Base-by-base conservation (phyloP, 2,113 vertebrate genomes). In the Tachysurus vachellii region DNA sequence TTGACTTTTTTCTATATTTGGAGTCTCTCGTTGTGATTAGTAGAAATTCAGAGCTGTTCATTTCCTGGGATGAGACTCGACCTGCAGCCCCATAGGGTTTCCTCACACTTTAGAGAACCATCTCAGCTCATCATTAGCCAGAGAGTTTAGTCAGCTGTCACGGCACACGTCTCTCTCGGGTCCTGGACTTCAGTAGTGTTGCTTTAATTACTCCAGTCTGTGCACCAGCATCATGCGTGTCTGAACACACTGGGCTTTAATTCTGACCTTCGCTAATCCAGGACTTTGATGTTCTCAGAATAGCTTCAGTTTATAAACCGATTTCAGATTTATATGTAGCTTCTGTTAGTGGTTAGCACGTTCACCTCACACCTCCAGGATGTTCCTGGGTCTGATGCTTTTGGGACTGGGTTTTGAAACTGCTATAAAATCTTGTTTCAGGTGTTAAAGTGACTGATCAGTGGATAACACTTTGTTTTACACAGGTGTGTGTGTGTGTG, bases 131-230 rank as follows among this genome's bases (percentile, higher is more conserved):
- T 76, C 62, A 85, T 70, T 53, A 70, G 42, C 84, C 54, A 13
- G 50, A 77, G 84, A 31, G 54, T 68, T 85, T 28, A 85, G 36
- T 85, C 56, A 77, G 84, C 70, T 77, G 56, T 85, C 56, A 19
- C 9, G 26, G 13, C 42, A 61, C 83, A 75, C 53, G 23, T 23
- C 36, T 59, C 54, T 85, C 21, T 10, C 1, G 70, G 36, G 31
- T 19, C 26, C 16, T 50, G 36, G 28, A 23, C 36, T 7, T 21
- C 50, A 14, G 44, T 26, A 50, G 36, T 5, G 10, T 28, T 3
- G 19, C 26, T 62, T 77, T 76, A 85, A 85, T 85, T 50, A 85
- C 71, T 50, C 21, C 57, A 50, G 6, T 21, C 82, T 6, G 53
- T 8, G n/a, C 26, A 23, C 16, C 21, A 6, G 54, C 83, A 70